phyloP scores from a whole-genome alignment of 2,888 invertebrate genomes.

The Stegophylla sp. region DNA sequence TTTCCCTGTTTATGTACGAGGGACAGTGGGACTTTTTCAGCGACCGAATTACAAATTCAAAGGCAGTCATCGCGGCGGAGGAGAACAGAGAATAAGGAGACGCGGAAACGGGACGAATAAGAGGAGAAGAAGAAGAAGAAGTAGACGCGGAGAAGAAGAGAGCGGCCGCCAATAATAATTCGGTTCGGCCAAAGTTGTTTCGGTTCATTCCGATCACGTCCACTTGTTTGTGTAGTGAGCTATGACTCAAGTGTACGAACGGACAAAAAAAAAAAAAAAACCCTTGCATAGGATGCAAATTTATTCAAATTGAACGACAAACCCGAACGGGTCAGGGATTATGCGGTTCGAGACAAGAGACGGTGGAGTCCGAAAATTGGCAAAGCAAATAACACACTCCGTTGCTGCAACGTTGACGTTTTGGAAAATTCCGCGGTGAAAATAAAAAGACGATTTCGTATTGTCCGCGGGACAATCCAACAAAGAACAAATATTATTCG shows the following conservation, averaged over 20 bases:
- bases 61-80: not conserved
- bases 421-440: constrained; percentile 23
- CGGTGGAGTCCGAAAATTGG: constrained; percentile 49
- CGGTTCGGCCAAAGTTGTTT: constrained; percentile 45
- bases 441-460: constrained; percentile 13
- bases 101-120: too few relatives aligned
- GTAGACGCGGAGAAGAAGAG: constrained; percentile 1
- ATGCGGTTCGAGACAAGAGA: constrained; percentile 31
- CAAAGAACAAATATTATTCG: not conserved
- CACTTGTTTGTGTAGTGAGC: constrained; percentile 55
- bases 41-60: constrained; percentile 20
- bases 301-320: constrained; percentile 54
- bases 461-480: not conserved
- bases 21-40: not conserved
- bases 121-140: not conserved
- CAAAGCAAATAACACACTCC: constrained; percentile 39
- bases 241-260: constrained; percentile 48
- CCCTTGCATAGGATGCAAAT: constrained; percentile 38
- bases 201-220: constrained; percentile 55
- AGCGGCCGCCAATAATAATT: constrained; percentile 53
- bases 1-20: not conserved
- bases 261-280: constrained; percentile 17
- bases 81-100: too few relatives aligned
- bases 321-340: constrained; percentile 56
- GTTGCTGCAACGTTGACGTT: constrained; percentile 10